These are phyloP conservation scores for Heteromormyrus szaboi DNA, from an alignment of 2,797 vertebrate species.

Conservation along the genomic window DNA sequence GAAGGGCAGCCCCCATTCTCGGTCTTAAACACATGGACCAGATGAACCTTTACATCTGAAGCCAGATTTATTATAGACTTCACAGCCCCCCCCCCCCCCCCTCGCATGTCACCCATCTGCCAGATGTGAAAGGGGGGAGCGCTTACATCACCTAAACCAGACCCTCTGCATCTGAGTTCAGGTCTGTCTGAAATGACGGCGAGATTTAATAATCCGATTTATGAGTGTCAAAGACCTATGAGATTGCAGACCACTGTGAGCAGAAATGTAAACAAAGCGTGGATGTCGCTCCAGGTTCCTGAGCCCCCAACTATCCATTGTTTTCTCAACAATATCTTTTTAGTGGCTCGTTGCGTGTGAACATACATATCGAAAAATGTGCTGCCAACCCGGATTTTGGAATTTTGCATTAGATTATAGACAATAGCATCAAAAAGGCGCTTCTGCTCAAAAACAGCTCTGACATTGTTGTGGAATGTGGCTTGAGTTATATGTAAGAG, in stretches of 20 bases:
- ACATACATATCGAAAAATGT: not conserved
- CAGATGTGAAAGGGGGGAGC: not conserved
- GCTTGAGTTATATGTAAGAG: not conserved
- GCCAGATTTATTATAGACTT: not conserved
- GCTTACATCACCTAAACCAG: not conserved
- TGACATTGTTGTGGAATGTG: not conserved
- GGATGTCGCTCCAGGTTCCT: not conserved
- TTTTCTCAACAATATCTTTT: not conserved
- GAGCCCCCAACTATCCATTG: not conserved
- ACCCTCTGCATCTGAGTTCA: not conserved
- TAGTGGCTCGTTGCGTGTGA: not conserved
- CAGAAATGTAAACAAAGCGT: not conserved
- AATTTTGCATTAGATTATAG: not conserved
- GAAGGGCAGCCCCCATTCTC: not conserved
- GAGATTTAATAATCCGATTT: not conserved
- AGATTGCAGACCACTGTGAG: not conserved
- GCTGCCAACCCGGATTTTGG: not conserved
- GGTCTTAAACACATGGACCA: not conserved
- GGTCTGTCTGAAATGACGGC: not conserved
- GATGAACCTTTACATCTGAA: slow-evolving; percentile 8
- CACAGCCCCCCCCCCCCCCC: not conserved
- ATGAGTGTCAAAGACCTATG: not conserved
- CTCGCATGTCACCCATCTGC: not conserved
- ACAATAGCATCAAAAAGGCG: not conserved
- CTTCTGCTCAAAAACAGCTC: not conserved